A percentile compares a stretch with the other conserved stretches of the same genome.
Evolutionary conservation across 1,140 invertebrate species (phyloP).

Genomic region (Lordiphosa collinella): DNA sequence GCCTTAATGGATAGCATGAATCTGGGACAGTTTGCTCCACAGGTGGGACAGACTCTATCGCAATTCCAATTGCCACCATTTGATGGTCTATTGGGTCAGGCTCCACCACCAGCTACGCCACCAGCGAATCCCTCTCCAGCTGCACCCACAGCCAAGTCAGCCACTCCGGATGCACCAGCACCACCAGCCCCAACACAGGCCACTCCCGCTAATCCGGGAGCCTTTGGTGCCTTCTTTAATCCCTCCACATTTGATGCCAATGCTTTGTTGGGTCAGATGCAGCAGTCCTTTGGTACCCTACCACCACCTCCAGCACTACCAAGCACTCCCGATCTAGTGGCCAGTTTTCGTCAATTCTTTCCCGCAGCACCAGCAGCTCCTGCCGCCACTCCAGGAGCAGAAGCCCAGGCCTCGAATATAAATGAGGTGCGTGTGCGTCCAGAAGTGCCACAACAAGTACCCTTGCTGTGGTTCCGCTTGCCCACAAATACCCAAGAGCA

Average conservation of each 20-base stretch:
- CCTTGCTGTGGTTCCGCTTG: slow-evolving; percentile 55
- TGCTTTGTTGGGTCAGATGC: slow-evolving; percentile 30
- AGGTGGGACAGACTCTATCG: slow-evolving; percentile 10
- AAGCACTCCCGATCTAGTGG: slow-evolving; percentile 18
- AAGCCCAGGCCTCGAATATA: slow-evolving; percentile 54
- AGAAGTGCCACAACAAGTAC: slow-evolving; percentile 26
- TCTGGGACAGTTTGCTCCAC: slow-evolving; percentile 21
- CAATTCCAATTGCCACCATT: slow-evolving; percentile 13
- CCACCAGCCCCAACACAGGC: background rate
- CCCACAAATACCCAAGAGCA: slow-evolving; percentile 23
- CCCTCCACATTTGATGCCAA: slow-evolving; percentile 18
- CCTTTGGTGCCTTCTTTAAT: background rate
- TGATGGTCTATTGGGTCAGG: slow-evolving; percentile 21
- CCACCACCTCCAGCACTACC: slow-evolving; percentile 4
- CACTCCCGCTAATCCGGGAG: background rate
- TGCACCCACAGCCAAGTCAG: slow-evolving; percentile 4
- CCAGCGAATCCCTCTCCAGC: slow-evolving; percentile 4
- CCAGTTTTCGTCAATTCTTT: slow-evolving; percentile 28
- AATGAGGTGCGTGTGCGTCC: slow-evolving; percentile 61
- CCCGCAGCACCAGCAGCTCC: slow-evolving; percentile 10
- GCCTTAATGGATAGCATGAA: slow-evolving; percentile 1
- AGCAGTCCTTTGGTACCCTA: background rate
- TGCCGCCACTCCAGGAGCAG: background rate
- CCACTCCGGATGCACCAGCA: slow-evolving; percentile 2
- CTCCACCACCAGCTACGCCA: slow-evolving; percentile 3